These are phyloP conservation scores for Salminus brasiliensis DNA, from an alignment of 2,113 vertebrate species.

Conservation along the genomic window DNA sequence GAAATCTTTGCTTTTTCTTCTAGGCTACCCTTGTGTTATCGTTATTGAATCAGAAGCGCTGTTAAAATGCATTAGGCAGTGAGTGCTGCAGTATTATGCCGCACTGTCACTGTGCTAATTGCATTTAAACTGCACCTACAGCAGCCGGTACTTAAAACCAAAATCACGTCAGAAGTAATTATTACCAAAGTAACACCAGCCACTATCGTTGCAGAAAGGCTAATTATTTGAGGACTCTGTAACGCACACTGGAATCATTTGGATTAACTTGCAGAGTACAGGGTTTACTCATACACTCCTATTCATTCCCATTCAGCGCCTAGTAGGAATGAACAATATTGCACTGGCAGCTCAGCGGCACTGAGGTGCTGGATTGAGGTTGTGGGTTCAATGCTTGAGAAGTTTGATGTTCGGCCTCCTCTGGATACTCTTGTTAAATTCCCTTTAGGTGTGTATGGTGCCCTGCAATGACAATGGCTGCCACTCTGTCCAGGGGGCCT, in stretches of 20 bases:
- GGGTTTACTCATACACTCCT: conserved; percentile 22
- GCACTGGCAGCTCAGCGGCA: no score
- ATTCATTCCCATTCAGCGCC: conserved; percentile 40
- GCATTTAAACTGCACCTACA: conserved; percentile 30
- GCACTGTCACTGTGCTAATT: conserved; percentile 44
- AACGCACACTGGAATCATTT: conserved; percentile 41
- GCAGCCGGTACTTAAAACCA: conserved; percentile 43
- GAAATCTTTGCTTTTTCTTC: background rate
- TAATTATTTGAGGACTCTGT: conserved; percentile 38
- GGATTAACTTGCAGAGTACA: conserved; percentile 35
- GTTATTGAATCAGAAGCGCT: conserved; percentile 11
- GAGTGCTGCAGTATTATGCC: conserved; percentile 34
- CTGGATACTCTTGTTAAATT: no score
- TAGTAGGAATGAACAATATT: background rate
- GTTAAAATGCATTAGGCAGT: conserved; percentile 24
- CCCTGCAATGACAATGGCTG: no score
- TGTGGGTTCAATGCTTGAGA: no score
- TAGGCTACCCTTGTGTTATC: background rate
- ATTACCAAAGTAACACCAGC: conserved; percentile 35
- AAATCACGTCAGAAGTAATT: conserved; percentile 46
- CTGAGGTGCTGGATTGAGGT: no score
- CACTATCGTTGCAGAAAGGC: conserved; percentile 41
- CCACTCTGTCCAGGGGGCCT: no score
- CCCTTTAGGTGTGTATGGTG: no score
- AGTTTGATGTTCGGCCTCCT: no score